Percentiles rank a stretch among this genome's conserved stretches.
Conservation (phyloP, 2,113 vertebrate species). For the Taxidea taxus region DNA sequence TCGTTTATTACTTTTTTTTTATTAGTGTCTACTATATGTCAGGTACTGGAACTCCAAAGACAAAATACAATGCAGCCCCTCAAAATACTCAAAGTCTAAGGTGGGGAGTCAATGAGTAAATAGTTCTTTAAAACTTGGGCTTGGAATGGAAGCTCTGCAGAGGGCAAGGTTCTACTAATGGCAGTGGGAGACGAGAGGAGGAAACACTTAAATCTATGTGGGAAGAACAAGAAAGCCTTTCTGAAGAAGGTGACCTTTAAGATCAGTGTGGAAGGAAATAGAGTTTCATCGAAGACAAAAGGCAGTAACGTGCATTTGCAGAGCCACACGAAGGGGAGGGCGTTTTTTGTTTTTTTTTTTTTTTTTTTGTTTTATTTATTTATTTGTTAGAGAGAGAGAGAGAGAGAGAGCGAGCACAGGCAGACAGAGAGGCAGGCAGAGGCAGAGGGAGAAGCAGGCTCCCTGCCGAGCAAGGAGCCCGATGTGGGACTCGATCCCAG, state of each 20-base stretch:
- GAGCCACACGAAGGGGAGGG: neutral
- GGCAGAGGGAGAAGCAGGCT: too few species aligned
- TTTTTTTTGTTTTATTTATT: too few species aligned
- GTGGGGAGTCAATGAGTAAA: neutral
- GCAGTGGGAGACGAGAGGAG: neutral
- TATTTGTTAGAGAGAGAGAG: too few species aligned
- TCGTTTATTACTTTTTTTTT: neutral
- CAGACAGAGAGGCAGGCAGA: too few species aligned
- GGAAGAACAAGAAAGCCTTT: neutral
- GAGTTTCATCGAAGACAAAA: neutral
- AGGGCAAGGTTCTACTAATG: neutral
- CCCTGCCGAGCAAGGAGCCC: too few species aligned
- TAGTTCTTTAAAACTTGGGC: too few species aligned
- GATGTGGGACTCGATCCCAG: too few species aligned
- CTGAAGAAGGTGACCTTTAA: neutral
- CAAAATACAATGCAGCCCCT: neutral
- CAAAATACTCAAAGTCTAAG: neutral
- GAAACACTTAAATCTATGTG: neutral
- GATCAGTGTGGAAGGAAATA: neutral
- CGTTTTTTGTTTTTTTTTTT: too few species aligned
- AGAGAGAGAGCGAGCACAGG: too few species aligned
- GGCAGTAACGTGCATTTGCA: neutral
- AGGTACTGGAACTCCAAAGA: neutral
- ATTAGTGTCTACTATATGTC: neutral
- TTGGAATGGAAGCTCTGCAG: neutral